These are phyloP conservation scores for Rhingia campestris DNA, from an alignment of 2,888 invertebrate species.

Conservation along the genomic window DNA sequence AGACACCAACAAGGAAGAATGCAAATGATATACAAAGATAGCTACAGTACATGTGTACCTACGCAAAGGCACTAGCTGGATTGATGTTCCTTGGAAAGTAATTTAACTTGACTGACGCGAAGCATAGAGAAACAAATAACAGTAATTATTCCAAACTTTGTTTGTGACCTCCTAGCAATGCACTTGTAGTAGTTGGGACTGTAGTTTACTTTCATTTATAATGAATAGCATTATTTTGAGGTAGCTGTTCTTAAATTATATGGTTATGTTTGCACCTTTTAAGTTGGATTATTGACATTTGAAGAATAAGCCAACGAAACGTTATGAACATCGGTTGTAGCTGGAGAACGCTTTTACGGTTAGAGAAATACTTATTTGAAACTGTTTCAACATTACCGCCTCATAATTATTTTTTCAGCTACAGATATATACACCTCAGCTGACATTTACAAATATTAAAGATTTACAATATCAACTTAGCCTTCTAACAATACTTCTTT, in stretches of 20 bases:
- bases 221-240: conserved; percentile 2
- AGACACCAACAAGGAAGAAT: conserved; percentile 22
- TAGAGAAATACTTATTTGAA: no score
- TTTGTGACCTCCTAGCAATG: not conserved
- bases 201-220: not conserved
- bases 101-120: conserved; percentile 62
- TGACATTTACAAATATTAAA: no score
- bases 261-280: not conserved
- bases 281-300: no score
- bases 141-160: conserved; percentile 59
- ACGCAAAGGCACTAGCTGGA: not conserved
- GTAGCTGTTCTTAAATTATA: not conserved
- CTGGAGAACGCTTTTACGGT: no score
- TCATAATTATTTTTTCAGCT: no score
- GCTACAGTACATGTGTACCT: not conserved
- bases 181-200: not conserved
- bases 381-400: no score
- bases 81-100: conserved; percentile 50
- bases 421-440: no score
- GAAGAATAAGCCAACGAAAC: no score
- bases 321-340: no score
- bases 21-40: conserved; percentile 49
- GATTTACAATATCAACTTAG: no score
- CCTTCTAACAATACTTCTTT: no score
- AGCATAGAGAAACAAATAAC: conserved; percentile 61